phyloP scores from a whole-genome alignment of 2,888 invertebrate genomes.

The Leptogaster cylindrica region DNA sequence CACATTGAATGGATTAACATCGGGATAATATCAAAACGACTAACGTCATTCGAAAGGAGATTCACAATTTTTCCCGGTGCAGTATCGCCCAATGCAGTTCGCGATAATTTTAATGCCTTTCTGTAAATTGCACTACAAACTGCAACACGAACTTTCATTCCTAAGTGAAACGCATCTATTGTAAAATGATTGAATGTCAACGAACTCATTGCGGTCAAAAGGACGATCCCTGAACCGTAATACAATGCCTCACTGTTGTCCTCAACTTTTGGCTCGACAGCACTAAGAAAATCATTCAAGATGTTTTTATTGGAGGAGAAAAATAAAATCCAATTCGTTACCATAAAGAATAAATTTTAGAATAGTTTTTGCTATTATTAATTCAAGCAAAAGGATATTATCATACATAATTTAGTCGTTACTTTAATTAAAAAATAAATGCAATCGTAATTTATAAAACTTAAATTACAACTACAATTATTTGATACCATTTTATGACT shows the following conservation, averaged over 20 bases:
- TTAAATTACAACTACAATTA: too few species aligned
- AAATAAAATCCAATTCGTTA: neutral
- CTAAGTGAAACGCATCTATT: conserved; percentile 72
- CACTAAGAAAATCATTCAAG: neutral
- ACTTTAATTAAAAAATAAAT: too few species aligned
- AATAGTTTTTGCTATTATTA: too few species aligned
- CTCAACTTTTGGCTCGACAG: neutral
- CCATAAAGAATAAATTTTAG: neutral
- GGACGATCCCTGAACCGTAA: neutral
- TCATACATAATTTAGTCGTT: too few species aligned
- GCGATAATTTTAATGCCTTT: conserved; percentile 76
- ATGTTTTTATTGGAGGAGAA: neutral
- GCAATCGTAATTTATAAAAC: too few species aligned
- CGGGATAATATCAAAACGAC: conserved; percentile 79
- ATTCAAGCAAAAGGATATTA: too few species aligned
- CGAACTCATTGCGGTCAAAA: conserved; percentile 49
- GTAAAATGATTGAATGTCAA: conserved; percentile 56
- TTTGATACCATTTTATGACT: too few species aligned
- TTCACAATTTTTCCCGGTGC: conserved; percentile 89
- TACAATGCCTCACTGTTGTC: neutral
- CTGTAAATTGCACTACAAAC: conserved; percentile 83
- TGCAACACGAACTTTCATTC: conserved; percentile 82
- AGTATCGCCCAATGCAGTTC: conserved; percentile 77
- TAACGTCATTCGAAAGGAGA: conserved; percentile 85
- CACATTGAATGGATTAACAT: conserved; percentile 79